These are phyloP conservation scores for Epirrhoe tristata DNA, from an alignment of 2,888 invertebrate genomes.

Conservation along the genomic window DNA sequence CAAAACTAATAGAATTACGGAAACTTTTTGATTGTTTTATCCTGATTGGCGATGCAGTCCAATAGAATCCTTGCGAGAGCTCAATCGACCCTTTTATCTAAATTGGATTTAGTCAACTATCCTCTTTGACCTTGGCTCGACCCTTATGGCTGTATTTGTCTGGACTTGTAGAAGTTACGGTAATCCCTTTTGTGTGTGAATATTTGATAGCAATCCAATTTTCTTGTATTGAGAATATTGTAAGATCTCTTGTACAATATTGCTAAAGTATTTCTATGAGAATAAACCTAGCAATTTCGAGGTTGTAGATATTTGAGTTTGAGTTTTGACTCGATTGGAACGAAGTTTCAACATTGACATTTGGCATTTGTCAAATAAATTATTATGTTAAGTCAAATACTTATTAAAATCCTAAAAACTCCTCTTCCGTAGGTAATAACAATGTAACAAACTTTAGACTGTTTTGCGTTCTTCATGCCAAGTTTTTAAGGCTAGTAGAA, in stretches of 20 bases:
- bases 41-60: conserved; percentile 38
- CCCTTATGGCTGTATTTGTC: conserved; percentile 30
- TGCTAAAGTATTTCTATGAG: background rate
- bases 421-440: too few species aligned
- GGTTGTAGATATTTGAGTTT: too few species aligned
- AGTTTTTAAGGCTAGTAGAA: too few species aligned
- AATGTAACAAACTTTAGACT: too few species aligned
- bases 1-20: conserved; percentile 31
- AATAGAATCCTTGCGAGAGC: conserved; percentile 35
- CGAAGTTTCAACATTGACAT: too few species aligned
- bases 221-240: conserved; percentile 28
- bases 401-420: too few species aligned
- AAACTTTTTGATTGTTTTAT: conserved; percentile 35
- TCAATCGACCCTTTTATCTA: conserved; percentile 47
- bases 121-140: conserved; percentile 34
- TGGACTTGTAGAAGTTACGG: conserved; percentile 21
- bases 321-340: too few species aligned
- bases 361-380: too few species aligned
- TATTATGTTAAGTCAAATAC: too few species aligned
- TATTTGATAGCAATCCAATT: conserved; percentile 33
- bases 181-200: conserved; percentile 26
- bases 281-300: background rate
- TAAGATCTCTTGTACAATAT: background rate
- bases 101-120: conserved; percentile 44
- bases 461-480: too few species aligned